Conservation (phyloP, 2,888 invertebrate species). For the Apodemia mormo region DNA sequence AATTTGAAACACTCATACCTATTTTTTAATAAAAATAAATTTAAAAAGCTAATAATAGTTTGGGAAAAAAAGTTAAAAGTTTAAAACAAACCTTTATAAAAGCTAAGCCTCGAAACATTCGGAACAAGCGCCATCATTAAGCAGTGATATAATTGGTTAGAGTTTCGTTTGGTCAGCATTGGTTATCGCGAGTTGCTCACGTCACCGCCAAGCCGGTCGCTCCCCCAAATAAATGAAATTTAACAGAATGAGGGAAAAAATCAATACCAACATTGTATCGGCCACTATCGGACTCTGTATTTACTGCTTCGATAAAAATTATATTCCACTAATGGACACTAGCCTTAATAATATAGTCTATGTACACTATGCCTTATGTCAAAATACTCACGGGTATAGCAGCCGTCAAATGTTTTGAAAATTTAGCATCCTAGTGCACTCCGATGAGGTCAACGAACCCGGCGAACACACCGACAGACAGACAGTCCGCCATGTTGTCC, state of each 20-base stretch:
- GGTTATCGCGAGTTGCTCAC: constrained; percentile 37
- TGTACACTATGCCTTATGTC: constrained; percentile 18
- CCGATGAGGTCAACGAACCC: constrained; percentile 64
- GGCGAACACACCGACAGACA: constrained; percentile 62
- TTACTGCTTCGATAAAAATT: constrained; percentile 78
- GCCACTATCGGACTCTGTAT: constrained; percentile 75
- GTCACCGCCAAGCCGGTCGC: constrained; percentile 59
- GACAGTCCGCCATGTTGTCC: constrained; percentile 73
- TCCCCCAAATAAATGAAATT: constrained; percentile 81
- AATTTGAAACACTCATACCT: no score
- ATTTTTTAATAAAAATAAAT: no score
- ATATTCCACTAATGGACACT: constrained; percentile 40
- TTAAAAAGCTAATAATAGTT: not conserved
- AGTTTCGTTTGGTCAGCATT: constrained; percentile 27
- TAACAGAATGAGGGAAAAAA: constrained; percentile 82
- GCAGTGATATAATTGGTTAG: constrained; percentile 10
- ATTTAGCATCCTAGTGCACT: constrained; percentile 68
- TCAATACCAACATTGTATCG: constrained; percentile 74
- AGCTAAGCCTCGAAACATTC: not conserved
- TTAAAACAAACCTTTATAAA: not conserved
- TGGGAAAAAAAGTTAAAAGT: not conserved
- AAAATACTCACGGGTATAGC: constrained; percentile 71
- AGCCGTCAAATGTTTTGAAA: constrained; percentile 76
- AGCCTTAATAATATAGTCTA: constrained; percentile 6
- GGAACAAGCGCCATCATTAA: constrained; percentile 2